Evolutionary conservation across 2,797 vertebrate species (phyloP), one percentile per base, ranked within the genome.

Genomic region (Macropodus opercularis): DNA sequence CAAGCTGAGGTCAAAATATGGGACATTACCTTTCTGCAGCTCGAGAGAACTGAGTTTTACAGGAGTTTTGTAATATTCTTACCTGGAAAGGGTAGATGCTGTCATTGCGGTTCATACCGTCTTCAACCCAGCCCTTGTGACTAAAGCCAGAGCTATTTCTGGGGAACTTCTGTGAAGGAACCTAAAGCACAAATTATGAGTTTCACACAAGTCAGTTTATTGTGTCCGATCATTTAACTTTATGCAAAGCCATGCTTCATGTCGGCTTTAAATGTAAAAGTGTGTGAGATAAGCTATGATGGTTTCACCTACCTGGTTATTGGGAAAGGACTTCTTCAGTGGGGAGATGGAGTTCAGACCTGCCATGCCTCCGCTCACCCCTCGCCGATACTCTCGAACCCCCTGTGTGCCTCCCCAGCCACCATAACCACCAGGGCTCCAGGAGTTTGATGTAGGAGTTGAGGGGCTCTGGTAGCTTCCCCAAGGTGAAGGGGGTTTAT

Each of bases 391-490:
- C 72, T 98, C 96, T 49, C 97, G 93, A 60, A 91, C 85, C 6
- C 96, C 96, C 90, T 98, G 97, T 75, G 96, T 96, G 27, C 95
- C 95, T 63, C 96, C 96, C 97, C 97, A 98, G 72, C 96, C 94
- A 22, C 96, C 93, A 3, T 98, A 98, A 19, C 96, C 95, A 7
- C 95, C 94, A 0, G 96, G 96, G 88, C 97, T 98, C 97, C 97
- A 99, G 22, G 98, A 98, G 53, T 90, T 92, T 78, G 95, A 95
- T 68, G 96, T 96, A 6, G 96, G 94, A 47, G 94, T 98, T 52
- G 97, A 96, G 19, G 96, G 94, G 79, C 95, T 99, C 94, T 98
- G 98, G 90, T 98, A 98, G 92, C 93, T 98, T 89, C 95, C 98
- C 97, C 98, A 98, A 0, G 96, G 96, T 64, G 98, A 98, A 18